These are phyloP conservation scores for Apus apus DNA, from an alignment of 2,113 vertebrate species.

Conservation along the genomic window DNA sequence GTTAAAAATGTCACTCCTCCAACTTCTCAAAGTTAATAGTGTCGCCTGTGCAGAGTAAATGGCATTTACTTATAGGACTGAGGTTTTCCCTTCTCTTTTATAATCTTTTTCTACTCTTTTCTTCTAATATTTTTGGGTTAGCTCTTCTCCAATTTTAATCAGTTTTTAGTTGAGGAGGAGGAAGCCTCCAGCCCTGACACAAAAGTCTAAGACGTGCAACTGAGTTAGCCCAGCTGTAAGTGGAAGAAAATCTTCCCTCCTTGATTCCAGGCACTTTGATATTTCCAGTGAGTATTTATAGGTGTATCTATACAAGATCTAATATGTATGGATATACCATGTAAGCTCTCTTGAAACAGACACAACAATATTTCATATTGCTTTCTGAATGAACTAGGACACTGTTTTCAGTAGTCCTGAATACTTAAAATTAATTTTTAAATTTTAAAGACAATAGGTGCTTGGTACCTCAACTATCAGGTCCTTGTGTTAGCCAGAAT, in stretches of 20 bases:
- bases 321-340: background rate
- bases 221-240: conserved; percentile 24
- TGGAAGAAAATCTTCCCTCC: background rate
- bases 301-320: background rate
- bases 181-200: background rate
- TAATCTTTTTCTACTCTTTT: background rate
- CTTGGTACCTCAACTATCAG: background rate
- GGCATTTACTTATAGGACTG: background rate
- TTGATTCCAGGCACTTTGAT: background rate
- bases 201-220: background rate
- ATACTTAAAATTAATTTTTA: background rate
- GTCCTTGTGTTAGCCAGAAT: background rate
- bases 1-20: background rate
- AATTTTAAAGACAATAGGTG: background rate
- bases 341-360: background rate
- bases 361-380: background rate
- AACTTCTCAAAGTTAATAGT: background rate
- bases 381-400: background rate
- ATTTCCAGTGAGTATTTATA: background rate
- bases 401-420: background rate
- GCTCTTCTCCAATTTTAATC: background rate
- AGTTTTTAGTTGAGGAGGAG: background rate
- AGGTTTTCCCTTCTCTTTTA: background rate
- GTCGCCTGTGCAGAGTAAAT: background rate
- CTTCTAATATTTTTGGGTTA: background rate